Base-by-base conservation (phyloP, 2,888 invertebrate species). In the Hypomecis atomaria region DNA sequence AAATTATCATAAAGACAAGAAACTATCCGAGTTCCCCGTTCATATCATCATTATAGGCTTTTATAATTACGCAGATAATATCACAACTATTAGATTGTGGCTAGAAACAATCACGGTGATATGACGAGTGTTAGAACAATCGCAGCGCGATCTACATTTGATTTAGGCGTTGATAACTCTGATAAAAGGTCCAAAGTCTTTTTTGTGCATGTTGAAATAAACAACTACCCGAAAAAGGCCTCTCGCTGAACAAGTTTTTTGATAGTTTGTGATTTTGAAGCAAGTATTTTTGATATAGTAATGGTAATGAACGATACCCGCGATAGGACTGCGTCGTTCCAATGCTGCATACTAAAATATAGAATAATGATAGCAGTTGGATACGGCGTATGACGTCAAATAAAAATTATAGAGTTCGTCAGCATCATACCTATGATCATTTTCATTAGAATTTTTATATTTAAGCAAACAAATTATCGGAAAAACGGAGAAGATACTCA, bases 121-220 rank as follows among this genome's bases (percentile, higher is more conserved):
- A 74, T 77, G 75, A 71, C 48, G n/a, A 37, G 0, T 74, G 71
- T 47, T 56, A 56, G 56, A 56, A 56, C 44, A 56, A 56, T 55
- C 44, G 33, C 34, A 44, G 45, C 36, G 44, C 10, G 55, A 55
- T 47, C 56, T 38, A 37, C 47, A 55, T 68, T 59, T 55, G 50
- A 53, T 47, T 52, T 63, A 48, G 52, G n/a, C 34, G 49, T 60
- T 50, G 60, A 59, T 50, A 62, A 13, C n/a, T 59, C 34, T 49
- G n/a, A 59, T 55, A 45, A 45, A 36, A 47, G n/a, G 56, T 47
- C 6, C 56, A 57, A 53, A 57, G 53, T 53, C 57, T 42, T 62
- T 54, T 42, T 65, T 62, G 50, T 67, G 59, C 55, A 60, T 33
- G 34, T 55, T 43, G 33, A 13, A 43, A 13, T 36, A 49, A 49